Base-by-base conservation (phyloP, 2,888 invertebrate species). In the Slavum lentiscoides region DNA sequence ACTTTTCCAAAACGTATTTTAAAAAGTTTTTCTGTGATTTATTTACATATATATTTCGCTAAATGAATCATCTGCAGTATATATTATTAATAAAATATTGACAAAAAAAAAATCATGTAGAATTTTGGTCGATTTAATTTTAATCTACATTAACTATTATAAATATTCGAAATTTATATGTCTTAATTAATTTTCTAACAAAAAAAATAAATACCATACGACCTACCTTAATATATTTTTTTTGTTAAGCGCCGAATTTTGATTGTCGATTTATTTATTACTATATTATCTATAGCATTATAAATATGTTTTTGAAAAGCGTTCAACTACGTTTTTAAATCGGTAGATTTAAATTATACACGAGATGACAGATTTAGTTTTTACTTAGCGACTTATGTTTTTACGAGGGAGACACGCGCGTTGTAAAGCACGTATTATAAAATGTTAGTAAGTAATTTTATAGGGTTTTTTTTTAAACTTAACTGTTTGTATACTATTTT, bases 351-450 rank as follows among this genome's bases (percentile, higher is more conserved):
- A 61, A 73, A 43, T 73, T 61, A 21, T 13, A 23, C 13, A 73
- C 1, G 15, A 43, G 61, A 23, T 30, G 61, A 61, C 61, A 61
- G 43, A 19, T 23, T 61, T 61, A 49, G 61, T 73, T 43, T 53
- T 70, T 70, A 21, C 58, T 70, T 58, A 58, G 58, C 39, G 39
- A 21, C 21, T 58, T 58, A n/a, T 58, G 19, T 30, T 62, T 55
- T 37, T 55, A 43, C 9, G 43, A 43, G 43, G 2, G 43, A 43
- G 43, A 43, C 6, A 4, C 30, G 30, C 30, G 30, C 30, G 39
- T 43, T 67, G 19, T 61, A 73, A 49, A 70, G 15, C 23, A 0
- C 61, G 23, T 61, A 17, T 49, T 39, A 21, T 59, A 39, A 59
- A 69, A 53, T 30, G 11, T 69, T 69, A 19, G 30, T 11, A 69